Conservation (phyloP, 2,113 vertebrate species). For the Entomyzon cyanotis region DNA sequence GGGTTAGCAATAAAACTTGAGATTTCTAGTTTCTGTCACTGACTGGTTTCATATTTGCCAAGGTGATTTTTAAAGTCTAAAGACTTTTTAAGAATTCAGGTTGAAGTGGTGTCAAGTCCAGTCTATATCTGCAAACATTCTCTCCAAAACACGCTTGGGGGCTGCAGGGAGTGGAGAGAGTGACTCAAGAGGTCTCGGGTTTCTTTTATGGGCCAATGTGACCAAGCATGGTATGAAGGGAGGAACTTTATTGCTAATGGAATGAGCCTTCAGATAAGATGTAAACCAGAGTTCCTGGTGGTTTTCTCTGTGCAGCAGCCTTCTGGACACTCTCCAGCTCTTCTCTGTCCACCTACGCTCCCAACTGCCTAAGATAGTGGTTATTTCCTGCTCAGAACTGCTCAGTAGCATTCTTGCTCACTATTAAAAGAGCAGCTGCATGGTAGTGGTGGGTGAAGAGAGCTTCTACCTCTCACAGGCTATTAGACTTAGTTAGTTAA, state of each 20-base stretch:
- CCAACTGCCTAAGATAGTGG: neutral
- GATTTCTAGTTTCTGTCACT: neutral
- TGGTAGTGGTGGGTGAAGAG: neutral
- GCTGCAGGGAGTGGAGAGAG: neutral
- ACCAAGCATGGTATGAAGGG: constrained; percentile 18
- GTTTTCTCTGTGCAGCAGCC: neutral
- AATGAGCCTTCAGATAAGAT: constrained; percentile 24
- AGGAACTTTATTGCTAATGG: neutral
- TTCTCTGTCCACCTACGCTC: neutral
- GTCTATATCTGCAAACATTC: neutral
- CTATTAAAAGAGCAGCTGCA: neutral
- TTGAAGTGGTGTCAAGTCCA: neutral
- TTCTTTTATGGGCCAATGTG: neutral
- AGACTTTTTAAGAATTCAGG: neutral
- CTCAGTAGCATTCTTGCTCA: neutral
- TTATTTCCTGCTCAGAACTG: neutral
- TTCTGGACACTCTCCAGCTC: constrained; percentile 33
- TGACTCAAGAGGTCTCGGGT: neutral
- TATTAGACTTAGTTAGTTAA: neutral
- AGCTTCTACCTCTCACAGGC: neutral
- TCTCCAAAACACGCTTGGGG: neutral
- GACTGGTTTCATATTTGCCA: neutral
- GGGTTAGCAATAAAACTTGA: neutral
- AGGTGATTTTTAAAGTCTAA: neutral
- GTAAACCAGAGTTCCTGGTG: constrained; percentile 28